Base-by-base conservation (phyloP, 2,113 vertebrate genomes). In the Actinemys pallida region DNA sequence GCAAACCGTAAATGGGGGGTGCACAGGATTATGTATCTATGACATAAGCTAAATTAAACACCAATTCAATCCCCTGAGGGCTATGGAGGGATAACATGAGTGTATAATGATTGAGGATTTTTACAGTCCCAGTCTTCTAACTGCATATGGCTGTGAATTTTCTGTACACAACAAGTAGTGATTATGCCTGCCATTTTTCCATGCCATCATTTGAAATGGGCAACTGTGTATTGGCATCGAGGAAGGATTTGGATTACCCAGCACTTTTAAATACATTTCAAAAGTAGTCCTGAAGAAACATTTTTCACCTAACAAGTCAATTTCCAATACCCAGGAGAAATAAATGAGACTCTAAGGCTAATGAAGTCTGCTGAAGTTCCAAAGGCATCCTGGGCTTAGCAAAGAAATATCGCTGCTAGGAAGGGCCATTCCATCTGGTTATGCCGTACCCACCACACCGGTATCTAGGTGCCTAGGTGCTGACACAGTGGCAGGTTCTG, bases 271-370 rank as follows among this genome's bases (percentile, higher is more conserved):
- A 72, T 72, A 27, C 24, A 35, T 11, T 81, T 86, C 50, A 87
- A 75, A 89, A 86, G 54, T 1, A 79, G n/a, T 54, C 83, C 57
- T 87, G 85, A 90, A 86, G 53, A 27, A 81, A 0, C 12, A 17
- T 16, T 78, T 83, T 89, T 89, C 19, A 56, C 1, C 1, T 50
- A 31, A 81, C 49, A 24, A 7, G 31, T 83, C n/a, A 39, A 45
- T 49, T 75, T 7, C 35, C 76, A 16, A 59, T 5, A 42, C 0
- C 0, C 8, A 69, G 13, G 35, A 72, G 49, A 35, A 39, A 52
- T 72, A 53, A 53, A 69, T 31, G 53, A n/a, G 86, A 82, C 53
- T 57, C 17, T 27, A 57, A 2, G 27, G 52, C 13, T 27, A 86
- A 10, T 35, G 82, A 49, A 4, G 54, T n/a, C 78, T 76, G 39